Conservation (phyloP, 2,797 vertebrate species). For the Menidia menidia region DNA sequence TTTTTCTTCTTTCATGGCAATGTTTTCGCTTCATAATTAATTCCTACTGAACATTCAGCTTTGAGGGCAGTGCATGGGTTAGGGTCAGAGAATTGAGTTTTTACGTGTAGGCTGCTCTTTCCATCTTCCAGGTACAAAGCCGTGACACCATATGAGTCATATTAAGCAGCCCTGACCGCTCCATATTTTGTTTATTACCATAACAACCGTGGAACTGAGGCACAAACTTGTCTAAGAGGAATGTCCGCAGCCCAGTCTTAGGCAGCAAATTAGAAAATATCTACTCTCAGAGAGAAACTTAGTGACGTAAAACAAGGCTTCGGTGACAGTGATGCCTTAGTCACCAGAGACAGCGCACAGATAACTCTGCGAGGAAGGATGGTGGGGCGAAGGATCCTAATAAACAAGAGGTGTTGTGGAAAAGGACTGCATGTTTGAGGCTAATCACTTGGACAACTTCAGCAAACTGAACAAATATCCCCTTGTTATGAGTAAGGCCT, state of each 20-base stretch:
- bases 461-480: conserved; percentile 35
- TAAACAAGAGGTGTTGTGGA: conserved; percentile 34
- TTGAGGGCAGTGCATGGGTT: conserved; percentile 40
- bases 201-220: conserved; percentile 20
- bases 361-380: conserved; percentile 17
- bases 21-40: conserved; percentile 27
- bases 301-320: conserved; percentile 33
- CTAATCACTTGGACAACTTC: conserved; percentile 7
- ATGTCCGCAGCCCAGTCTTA: conserved; percentile 23
- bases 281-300: conserved; percentile 27
- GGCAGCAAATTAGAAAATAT: conserved; percentile 40
- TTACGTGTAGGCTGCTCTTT: conserved; percentile 30
- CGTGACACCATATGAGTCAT: conserved; percentile 46
- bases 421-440: conserved; percentile 9
- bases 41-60: conserved; percentile 9
- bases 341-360: conserved; percentile 30
- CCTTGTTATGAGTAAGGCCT: conserved; percentile 22
- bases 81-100: conserved; percentile 22
- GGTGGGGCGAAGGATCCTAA: conserved; percentile 8
- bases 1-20: conserved; percentile 33
- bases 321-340: conserved; percentile 32
- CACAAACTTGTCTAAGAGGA: conserved; percentile 22
- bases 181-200: conserved; percentile 5
- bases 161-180: conserved; percentile 28
- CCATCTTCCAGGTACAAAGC: conserved; percentile 42